Evolutionary conservation across 2,888 invertebrate species (phyloP).

Genomic region (Melipona bicolor): DNA sequence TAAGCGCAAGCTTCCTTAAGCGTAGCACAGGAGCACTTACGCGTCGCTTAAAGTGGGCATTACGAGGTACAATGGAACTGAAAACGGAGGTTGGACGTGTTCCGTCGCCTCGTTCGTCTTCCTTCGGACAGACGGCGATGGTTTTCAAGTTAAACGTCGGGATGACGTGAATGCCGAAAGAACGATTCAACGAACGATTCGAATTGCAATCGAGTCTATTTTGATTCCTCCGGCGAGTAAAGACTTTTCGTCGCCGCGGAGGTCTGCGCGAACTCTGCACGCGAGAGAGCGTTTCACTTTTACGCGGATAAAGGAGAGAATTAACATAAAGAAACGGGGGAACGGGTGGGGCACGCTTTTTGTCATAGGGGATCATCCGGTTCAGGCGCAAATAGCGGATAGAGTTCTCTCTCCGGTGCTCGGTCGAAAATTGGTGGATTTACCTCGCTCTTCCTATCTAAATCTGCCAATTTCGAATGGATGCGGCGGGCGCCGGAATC

Average conservation of each 20-base stretch:
- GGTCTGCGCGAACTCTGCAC: neutral
- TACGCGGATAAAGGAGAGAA: neutral
- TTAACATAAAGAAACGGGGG: slow-evolving; percentile 13
- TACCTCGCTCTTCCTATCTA: slow-evolving; percentile 59
- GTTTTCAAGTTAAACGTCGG: neutral
- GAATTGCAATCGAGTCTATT: neutral
- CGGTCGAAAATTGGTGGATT: slow-evolving; percentile 63
- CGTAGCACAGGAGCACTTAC: slow-evolving; percentile 69
- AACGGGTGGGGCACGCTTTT: slow-evolving; percentile 14
- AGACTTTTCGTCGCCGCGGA: neutral
- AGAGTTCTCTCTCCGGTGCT: slow-evolving; percentile 30
- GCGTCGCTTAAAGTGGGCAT: slow-evolving; percentile 74
- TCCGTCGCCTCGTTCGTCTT: slow-evolving; percentile 37
- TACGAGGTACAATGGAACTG: slow-evolving; percentile 69
- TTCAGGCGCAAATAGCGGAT: slow-evolving; percentile 40
- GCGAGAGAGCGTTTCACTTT: neutral
- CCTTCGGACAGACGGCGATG: slow-evolving; percentile 1
- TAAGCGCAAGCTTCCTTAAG: slow-evolving; percentile 60
- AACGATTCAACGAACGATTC: neutral
- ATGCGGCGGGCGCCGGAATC: slow-evolving; percentile 57
- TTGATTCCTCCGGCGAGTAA: neutral
- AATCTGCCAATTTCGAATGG: slow-evolving; percentile 72
- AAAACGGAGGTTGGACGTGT: slow-evolving; percentile 49
- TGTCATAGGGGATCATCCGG: slow-evolving; percentile 41
- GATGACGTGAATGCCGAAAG: neutral